A percentile compares a stretch with the other conserved stretches of the same genome.
phyloP scores from a whole-genome alignment of 2,113 vertebrate genomes.

The Lepisosteus osseus region DNA sequence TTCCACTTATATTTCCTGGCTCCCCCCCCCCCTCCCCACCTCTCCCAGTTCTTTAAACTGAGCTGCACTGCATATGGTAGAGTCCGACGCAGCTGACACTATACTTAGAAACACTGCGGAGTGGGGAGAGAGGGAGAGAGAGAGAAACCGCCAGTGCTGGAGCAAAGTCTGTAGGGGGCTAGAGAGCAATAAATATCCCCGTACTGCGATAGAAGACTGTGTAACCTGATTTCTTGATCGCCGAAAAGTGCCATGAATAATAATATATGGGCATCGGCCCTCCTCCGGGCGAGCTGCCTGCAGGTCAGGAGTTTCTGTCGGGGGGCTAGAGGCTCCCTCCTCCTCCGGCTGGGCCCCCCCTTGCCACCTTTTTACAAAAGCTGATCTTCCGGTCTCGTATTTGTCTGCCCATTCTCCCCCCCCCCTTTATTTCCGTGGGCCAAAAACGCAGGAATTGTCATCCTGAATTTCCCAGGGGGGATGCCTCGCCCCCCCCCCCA shows the following conservation, averaged over 20 bases:
- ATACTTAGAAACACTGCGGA: conserved; percentile 75
- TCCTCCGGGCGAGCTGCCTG: conserved; percentile 2
- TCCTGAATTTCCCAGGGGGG: conserved; percentile 21
- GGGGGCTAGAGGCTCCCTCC: neutral
- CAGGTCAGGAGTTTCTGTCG: conserved; percentile 4
- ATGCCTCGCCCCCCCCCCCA: neutral
- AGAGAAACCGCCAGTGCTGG: conserved; percentile 35
- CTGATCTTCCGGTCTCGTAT: conserved; percentile 1
- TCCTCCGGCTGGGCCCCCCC: conserved; percentile 22
- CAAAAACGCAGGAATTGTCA: neutral
- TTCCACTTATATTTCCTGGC: conserved; percentile 68
- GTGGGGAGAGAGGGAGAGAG: conserved; percentile 36
- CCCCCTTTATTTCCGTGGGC: neutral
- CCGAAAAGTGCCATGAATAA: conserved; percentile 23
- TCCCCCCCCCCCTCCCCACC: conserved; percentile 40
- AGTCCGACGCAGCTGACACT: conserved; percentile 70
- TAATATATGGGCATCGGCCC: conserved; percentile 5
- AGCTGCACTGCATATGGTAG: conserved; percentile 71
- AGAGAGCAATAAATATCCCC: conserved; percentile 38
- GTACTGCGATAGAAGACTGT: conserved; percentile 41
- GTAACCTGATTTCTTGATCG: conserved; percentile 41
- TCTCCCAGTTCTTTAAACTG: conserved; percentile 59
- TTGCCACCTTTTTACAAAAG: neutral
- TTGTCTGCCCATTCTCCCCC: neutral
- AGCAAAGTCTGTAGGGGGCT: conserved; percentile 42